Evolutionary conservation across 2,113 vertebrate species (phyloP), one percentile per base, ranked within the genome.

Genomic region (Zapornia atra): DNA sequence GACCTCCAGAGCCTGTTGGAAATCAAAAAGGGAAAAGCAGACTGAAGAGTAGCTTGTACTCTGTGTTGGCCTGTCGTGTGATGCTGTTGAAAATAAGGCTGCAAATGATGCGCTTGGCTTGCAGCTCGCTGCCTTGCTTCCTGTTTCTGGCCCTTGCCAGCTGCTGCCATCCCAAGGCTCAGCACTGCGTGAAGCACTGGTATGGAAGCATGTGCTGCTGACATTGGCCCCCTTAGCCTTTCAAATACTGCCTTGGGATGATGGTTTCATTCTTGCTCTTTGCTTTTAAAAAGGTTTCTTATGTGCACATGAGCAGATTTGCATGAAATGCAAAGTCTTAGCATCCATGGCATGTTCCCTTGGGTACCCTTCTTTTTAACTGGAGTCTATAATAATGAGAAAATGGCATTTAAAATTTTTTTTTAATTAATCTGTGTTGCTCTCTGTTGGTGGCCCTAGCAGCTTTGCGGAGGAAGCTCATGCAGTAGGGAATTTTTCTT

Each of bases 271-370:
- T 86, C 82, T 84, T 86, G 29, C 18, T 90, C 86, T 93, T 92
- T 88, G 56, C 90, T 96, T 79, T 88, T 81, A 73, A 96, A 78
- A 86, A 92, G 29, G 83, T 95, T 83, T 78, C 48, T 79, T 76
- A 20, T 40, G 65, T 64, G 76, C 75, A 89, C 16, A 40, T 14
- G 64, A 86, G 80, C 72, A 78, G 68, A 86, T 97, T 46, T 96
- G 76, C 53, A 64, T 69, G 36, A 81, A 81, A 79, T 65, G 26
- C 73, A 34, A 48, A 86, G 50, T 59, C 57, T 82, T 44, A 7
- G 54, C 65, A 86, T 95, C 57, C 44, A 48, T 5, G 11, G 19
- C 40, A 15, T 54, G 21, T 84, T 94, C 92, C 82, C 61, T 60
- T 57, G 51, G 50, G 82, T 94, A 34, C 46, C 22, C 24, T 82